Conservation (phyloP, 1,140 invertebrate species). For the Drosophila yakuba region DNA sequence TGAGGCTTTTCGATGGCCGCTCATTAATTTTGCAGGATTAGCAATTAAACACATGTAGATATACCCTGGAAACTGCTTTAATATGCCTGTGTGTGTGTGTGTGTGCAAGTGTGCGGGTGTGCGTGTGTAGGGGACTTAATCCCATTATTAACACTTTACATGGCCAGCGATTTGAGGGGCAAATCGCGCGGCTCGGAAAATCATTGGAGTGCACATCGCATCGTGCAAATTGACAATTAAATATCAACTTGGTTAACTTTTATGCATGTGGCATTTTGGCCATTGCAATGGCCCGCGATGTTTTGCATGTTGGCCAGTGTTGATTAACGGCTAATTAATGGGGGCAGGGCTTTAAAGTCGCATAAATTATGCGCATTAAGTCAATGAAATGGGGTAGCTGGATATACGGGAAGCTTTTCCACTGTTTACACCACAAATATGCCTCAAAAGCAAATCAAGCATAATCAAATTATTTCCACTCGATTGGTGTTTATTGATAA, state of each 20-base stretch:
- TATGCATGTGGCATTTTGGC: constrained; percentile 32
- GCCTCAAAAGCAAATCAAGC: constrained; percentile 83
- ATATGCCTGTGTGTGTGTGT: constrained; percentile 2
- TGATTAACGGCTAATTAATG: constrained; percentile 77
- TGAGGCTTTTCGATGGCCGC: constrained; percentile 29
- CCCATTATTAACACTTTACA: constrained; percentile 54
- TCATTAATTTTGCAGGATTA: constrained; percentile 60
- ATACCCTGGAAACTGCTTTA: constrained; percentile 1
- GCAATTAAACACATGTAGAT: constrained; percentile 49
- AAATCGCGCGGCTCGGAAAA: constrained; percentile 22
- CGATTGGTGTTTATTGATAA: constrained; percentile 84
- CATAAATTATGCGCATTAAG: constrained; percentile 60
- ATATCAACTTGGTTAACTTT: constrained; percentile 62
- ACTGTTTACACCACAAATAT: constrained; percentile 80
- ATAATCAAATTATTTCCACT: constrained; percentile 84
- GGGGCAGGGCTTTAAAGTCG: constrained; percentile 58
- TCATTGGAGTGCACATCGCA: constrained; percentile 30
- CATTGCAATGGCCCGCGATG: background rate
- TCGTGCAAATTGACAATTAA: constrained; percentile 65
- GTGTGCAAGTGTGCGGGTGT: background rate
- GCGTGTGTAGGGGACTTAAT: constrained; percentile 16
- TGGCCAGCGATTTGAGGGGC: constrained; percentile 39
- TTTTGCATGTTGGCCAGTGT: constrained; percentile 26
- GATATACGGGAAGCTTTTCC: background rate
- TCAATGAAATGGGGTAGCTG: constrained; percentile 30